Conservation (phyloP, 2,888 invertebrate genomes). For the Cataglyphis altisquamis region DNA sequence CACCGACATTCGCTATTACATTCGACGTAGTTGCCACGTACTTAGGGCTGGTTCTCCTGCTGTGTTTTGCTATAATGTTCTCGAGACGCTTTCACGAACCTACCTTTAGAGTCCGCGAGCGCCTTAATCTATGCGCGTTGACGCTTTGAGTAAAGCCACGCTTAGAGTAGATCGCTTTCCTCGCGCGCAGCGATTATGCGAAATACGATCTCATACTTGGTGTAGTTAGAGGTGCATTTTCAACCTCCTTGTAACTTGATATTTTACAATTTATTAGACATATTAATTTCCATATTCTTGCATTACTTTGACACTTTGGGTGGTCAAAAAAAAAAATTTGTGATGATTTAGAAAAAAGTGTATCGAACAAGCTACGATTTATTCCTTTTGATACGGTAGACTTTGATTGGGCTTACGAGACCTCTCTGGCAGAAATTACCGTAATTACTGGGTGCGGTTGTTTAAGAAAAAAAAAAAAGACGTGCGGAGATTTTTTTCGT, state of each 20-base stretch:
- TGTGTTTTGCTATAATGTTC: slow-evolving; percentile 7
- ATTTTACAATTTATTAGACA: not conserved
- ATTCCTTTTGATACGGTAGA: slow-evolving; percentile 18
- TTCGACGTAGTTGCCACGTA: slow-evolving; percentile 39
- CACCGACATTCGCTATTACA: slow-evolving; percentile 25
- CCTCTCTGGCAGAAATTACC: slow-evolving; percentile 43
- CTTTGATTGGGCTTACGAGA: slow-evolving; percentile 41
- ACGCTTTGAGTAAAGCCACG: not conserved
- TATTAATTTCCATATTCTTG: not conserved
- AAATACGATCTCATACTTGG: not conserved
- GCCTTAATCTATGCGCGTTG: slow-evolving; percentile 13
- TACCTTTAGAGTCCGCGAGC: not conserved
- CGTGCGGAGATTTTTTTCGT: slow-evolving; percentile 38
- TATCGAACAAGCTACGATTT: slow-evolving; percentile 8
- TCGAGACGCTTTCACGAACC: slow-evolving; percentile 1
- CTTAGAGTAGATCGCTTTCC: not conserved
- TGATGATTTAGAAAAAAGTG: not conserved
- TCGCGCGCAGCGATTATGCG: not conserved
- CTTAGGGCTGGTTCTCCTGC: slow-evolving; percentile 30
- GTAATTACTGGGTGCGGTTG: slow-evolving; percentile 40
- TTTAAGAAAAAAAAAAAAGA: slow-evolving; percentile 36
- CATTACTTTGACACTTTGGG: not conserved
- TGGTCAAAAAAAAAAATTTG: not conserved
- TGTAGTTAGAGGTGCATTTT: not conserved
- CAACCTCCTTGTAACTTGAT: not conserved